These are phyloP conservation scores for Acanthis flammea DNA, from an alignment of 2,797 vertebrate genomes.

Conservation along the genomic window DNA sequence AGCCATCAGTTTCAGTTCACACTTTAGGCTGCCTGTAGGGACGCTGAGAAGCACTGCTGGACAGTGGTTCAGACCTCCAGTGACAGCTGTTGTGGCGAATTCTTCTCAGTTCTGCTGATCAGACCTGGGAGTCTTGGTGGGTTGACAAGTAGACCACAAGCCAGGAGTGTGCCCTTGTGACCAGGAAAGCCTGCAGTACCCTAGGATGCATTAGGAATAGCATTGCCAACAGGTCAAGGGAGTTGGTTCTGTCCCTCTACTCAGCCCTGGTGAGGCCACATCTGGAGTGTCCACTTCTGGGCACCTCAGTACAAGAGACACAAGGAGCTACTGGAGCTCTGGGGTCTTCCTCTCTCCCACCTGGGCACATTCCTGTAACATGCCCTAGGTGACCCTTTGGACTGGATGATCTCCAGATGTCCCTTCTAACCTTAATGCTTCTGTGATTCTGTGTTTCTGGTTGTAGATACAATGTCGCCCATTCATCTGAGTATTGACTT, in stretches of 20 bases:
- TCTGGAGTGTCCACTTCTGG: neutral
- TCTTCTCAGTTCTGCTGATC: neutral
- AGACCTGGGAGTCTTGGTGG: neutral
- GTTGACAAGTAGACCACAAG: neutral
- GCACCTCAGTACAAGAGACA: neutral
- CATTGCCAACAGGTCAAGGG: no score
- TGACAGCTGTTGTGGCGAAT: accelerated
- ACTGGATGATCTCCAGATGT: neutral
- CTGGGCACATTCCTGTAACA: neutral
- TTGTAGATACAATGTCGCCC: accelerated
- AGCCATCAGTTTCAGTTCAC: neutral
- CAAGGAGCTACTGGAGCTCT: neutral
- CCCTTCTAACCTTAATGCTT: neutral
- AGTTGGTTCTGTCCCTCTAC: neutral
- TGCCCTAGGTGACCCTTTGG: neutral
- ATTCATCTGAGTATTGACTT: neutral
- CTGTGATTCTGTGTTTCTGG: neutral
- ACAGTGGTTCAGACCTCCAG: neutral
- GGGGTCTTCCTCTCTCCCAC: neutral
- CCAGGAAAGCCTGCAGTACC: neutral
- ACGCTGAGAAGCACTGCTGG: neutral
- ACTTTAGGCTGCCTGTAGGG: neutral
- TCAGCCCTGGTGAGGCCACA: neutral
- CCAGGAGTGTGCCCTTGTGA: neutral
- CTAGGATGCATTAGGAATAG: neutral